These are phyloP conservation scores for Stichodactyla helianthus DNA, from an alignment of 64 coral and sea anemone genomes.

Conservation along the genomic window DNA sequence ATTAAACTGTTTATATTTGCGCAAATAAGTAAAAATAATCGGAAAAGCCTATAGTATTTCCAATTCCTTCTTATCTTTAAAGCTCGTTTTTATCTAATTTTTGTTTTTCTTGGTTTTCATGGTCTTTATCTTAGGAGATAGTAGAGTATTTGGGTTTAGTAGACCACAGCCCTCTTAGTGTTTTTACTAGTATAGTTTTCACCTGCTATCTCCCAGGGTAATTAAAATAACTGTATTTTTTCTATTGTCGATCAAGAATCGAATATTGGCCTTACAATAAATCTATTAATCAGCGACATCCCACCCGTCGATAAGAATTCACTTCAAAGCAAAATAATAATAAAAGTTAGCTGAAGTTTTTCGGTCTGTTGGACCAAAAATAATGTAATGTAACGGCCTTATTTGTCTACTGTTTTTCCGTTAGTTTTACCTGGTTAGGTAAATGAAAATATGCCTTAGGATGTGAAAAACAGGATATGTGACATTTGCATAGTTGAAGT, in stretches of 20 bases:
- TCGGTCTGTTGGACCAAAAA: neutral
- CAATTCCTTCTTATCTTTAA: neutral
- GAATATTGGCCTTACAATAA: neutral
- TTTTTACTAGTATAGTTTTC: neutral
- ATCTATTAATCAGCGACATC: neutral
- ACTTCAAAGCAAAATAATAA: neutral
- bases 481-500: conserved; percentile 13
- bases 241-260: neutral
- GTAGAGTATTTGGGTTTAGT: neutral
- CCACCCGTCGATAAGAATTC: neutral
- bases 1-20: no score
- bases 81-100: neutral
- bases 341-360: neutral
- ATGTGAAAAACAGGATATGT: neutral
- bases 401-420: neutral
- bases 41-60: neutral
- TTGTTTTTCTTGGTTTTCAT: neutral
- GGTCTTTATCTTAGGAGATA: neutral
- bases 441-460: neutral
- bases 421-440: neutral
- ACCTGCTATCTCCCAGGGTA: neutral
- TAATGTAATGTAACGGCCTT: neutral
- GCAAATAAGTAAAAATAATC: neutral
- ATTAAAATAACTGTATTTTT: neutral
- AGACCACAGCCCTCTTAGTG: neutral